These are phyloP conservation scores for Drosophila seguyi DNA, from an alignment of 1,140 invertebrate genomes.

Conservation along the genomic window DNA sequence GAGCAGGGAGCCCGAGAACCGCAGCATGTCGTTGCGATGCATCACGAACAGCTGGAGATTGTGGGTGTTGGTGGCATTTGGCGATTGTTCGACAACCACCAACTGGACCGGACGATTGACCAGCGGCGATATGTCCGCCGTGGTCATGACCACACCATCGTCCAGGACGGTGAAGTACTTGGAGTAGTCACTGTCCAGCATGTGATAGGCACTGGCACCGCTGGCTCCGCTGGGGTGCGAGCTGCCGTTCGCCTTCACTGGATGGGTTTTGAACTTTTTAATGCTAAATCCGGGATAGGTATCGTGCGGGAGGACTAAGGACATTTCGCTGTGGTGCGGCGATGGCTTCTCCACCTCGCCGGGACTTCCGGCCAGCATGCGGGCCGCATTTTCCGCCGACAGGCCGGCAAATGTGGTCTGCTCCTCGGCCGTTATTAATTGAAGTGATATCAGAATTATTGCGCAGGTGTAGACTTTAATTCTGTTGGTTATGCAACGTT, in stretches of 20 bases:
- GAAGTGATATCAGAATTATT: conserved; percentile 37
- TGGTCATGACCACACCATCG: conserved; percentile 95
- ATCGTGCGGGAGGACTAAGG: conserved; percentile 91
- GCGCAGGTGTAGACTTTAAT: conserved; percentile 46
- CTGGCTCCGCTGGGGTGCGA: background rate
- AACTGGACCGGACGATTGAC: conserved; percentile 92
- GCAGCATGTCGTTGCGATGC: conserved; percentile 91
- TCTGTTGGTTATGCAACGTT: conserved; percentile 46
- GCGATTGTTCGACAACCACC: conserved; percentile 92
- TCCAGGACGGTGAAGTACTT: conserved; percentile 94
- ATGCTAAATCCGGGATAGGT: conserved; percentile 94
- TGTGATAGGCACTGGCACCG: conserved; percentile 66
- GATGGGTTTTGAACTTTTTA: conserved; percentile 88
- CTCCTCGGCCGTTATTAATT: conserved; percentile 20
- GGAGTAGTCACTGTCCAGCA: conserved; percentile 91
- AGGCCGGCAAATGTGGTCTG: conserved; percentile 62
- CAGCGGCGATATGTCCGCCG: conserved; percentile 92
- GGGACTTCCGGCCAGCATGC: conserved; percentile 77
- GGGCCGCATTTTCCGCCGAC: conserved; percentile 75
- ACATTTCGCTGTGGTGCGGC: conserved; percentile 73
- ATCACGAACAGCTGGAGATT: conserved; percentile 93
- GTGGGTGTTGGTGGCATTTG: conserved; percentile 92
- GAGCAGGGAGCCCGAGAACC: conserved; percentile 88
- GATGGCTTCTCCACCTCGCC: conserved; percentile 46
- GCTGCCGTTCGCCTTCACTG: conserved; percentile 43